Percentiles rank a stretch among this genome's conserved stretches.
These are phyloP conservation scores for Rhinophrynus dorsalis DNA, from an alignment of 2,797 vertebrate species.

Conservation along the genomic window DNA sequence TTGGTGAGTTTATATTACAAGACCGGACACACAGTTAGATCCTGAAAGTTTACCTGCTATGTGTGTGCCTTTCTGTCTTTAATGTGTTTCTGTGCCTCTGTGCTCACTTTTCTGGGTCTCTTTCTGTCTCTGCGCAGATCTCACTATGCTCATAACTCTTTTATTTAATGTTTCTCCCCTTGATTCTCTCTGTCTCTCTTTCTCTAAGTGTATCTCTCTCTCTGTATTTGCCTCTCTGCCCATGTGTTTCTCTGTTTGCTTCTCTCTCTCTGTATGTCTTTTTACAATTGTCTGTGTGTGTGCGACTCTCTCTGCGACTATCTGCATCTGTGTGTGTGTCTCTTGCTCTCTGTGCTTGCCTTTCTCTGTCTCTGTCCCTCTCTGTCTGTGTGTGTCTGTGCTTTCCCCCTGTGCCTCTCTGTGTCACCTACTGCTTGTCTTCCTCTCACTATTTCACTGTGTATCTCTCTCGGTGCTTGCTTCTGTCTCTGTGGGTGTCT, in stretches of 20 bases:
- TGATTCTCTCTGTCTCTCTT: too few relatives aligned
- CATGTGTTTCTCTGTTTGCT: neutral
- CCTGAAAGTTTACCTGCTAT: too few relatives aligned
- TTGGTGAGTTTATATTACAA: too few relatives aligned
- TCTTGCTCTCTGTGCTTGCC: too few relatives aligned
- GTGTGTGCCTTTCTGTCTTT: neutral
- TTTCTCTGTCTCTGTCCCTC: too few relatives aligned
- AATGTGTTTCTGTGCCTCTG: neutral
- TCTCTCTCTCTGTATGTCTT: neutral
- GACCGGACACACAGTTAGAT: too few relatives aligned
- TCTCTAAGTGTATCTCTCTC: too few relatives aligned
- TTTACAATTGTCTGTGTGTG: neutral
- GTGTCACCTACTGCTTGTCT: neutral
- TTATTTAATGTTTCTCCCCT: neutral
- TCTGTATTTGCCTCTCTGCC: neutral
- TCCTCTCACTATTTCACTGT: neutral
- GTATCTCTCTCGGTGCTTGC: too few relatives aligned
- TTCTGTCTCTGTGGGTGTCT: neutral
- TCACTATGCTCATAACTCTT: neutral
- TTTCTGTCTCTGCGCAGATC: neutral
- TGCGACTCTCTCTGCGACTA: neutral
- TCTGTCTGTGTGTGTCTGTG: neutral
- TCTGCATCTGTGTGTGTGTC: neutral
- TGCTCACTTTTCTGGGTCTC: neutral
- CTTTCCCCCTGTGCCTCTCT: neutral